Evolutionary conservation across 2,888 invertebrate genomes (phyloP).

Genomic region (Podotricha telesiphe): DNA sequence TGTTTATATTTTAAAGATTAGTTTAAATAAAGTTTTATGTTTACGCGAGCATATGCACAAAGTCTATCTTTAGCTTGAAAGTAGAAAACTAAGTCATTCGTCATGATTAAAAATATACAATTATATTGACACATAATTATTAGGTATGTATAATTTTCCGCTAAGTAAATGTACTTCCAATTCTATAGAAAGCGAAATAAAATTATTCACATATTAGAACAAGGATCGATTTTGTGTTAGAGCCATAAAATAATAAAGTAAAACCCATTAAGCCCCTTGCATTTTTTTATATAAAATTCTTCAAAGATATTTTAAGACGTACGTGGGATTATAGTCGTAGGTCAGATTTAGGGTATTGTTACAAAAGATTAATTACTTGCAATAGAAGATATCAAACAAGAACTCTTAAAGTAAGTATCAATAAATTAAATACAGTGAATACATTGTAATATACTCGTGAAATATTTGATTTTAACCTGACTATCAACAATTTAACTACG

Average conservation of each 20-base stretch:
- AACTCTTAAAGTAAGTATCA: background rate
- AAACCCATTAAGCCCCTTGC: background rate
- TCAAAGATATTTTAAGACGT: slow-evolving; percentile 6
- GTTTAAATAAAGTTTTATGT: no score
- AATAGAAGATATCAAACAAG: background rate
- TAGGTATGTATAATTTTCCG: no score
- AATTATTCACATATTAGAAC: background rate
- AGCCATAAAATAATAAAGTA: background rate
- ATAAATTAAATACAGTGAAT: background rate
- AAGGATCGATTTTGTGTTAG: background rate
- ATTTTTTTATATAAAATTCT: background rate
- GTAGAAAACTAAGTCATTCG: no score
- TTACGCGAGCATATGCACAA: no score
- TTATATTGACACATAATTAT: no score
- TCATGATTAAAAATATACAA: no score
- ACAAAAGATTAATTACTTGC: background rate
- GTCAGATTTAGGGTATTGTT: background rate
- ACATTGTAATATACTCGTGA: background rate
- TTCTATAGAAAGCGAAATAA: background rate
- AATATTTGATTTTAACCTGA: background rate
- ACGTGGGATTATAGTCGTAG: slow-evolving; percentile 12
- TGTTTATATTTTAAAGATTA: no score
- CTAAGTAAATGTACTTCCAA: background rate
- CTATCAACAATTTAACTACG: background rate
- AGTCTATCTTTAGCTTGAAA: no score